Evolutionary conservation across 2,113 vertebrate genomes (phyloP).

Genomic region (Festucalex cinctus): DNA sequence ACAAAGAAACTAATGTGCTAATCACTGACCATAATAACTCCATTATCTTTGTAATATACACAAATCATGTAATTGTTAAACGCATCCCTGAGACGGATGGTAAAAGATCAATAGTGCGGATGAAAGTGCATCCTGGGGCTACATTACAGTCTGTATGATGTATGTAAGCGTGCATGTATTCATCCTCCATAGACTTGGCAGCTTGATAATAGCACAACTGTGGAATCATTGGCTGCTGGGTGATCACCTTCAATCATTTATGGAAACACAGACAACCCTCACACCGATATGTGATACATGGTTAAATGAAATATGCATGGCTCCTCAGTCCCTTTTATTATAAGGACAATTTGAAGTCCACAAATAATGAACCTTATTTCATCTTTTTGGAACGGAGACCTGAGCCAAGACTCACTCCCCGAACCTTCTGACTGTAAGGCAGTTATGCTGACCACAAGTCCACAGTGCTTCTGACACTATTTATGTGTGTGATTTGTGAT

Average conservation of each 20-base stretch:
- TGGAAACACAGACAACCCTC: not conserved
- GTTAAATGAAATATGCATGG: constrained; percentile 44
- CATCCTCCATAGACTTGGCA: not conserved
- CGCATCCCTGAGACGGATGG: not conserved
- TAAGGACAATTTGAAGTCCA: too few species aligned
- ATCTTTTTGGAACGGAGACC: too few species aligned
- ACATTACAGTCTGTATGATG: not conserved
- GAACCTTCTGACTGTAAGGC: too few species aligned
- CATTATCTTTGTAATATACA: not conserved
- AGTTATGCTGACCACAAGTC: too few species aligned
- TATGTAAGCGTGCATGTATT: not conserved
- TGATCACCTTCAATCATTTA: not conserved
- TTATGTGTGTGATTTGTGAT: too few species aligned
- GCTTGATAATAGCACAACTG: not conserved
- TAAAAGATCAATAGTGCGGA: not conserved
- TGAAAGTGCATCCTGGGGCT: not conserved
- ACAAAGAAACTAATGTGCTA: not conserved
- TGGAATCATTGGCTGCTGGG: not conserved
- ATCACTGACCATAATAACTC: not conserved
- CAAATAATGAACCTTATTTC: too few species aligned
- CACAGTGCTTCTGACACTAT: too few species aligned
- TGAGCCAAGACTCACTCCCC: too few species aligned
- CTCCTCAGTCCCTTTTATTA: too few species aligned
- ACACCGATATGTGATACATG: not conserved
- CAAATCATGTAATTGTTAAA: not conserved